Evolutionary conservation across 1,140 invertebrate genomes (phyloP).

Genomic region (Lordiphosa stackelbergi): DNA sequence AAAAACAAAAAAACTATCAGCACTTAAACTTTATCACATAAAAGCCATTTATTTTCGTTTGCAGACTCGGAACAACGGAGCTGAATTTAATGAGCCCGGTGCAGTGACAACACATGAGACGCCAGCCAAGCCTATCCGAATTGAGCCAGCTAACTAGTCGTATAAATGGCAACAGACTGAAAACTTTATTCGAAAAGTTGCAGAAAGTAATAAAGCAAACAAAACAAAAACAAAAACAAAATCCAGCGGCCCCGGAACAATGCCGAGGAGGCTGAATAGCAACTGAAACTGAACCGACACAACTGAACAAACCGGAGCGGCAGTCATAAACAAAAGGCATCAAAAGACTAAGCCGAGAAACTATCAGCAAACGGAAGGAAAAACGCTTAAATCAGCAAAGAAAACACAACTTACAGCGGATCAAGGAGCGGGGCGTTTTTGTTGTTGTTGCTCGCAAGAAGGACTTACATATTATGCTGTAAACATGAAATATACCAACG

Average conservation of each 20-base stretch:
- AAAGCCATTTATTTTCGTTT: conserved; percentile 49
- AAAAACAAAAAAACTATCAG: neutral
- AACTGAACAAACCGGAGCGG: conserved; percentile 31
- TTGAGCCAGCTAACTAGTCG: conserved; percentile 40
- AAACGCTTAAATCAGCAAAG: conserved; percentile 63
- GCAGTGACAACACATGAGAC: conserved; percentile 57
- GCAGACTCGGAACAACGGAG: conserved; percentile 43
- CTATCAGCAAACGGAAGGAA: conserved; percentile 27
- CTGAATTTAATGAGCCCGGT: conserved; percentile 59
- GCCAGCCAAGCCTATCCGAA: conserved; percentile 20
- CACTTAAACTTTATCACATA: conserved; percentile 33
- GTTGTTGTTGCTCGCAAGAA: conserved; percentile 52
- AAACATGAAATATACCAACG: conserved; percentile 71
- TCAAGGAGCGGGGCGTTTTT: conserved; percentile 1
- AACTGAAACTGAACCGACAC: conserved; percentile 44
- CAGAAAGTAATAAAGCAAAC: conserved; percentile 63
- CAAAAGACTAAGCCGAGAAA: conserved; percentile 30
- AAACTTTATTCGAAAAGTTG: conserved; percentile 68
- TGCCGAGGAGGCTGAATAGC: conserved; percentile 1
- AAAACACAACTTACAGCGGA: conserved; percentile 20
- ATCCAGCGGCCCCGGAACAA: conserved; percentile 8
- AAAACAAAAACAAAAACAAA: conserved; percentile 17
- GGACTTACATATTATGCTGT: conserved; percentile 64
- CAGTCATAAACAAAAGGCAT: conserved; percentile 49
- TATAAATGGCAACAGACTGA: conserved; percentile 57